phyloP scores from a whole-genome alignment of 92 coral and sea anemone species.

The Phenganax stokvisi region DNA sequence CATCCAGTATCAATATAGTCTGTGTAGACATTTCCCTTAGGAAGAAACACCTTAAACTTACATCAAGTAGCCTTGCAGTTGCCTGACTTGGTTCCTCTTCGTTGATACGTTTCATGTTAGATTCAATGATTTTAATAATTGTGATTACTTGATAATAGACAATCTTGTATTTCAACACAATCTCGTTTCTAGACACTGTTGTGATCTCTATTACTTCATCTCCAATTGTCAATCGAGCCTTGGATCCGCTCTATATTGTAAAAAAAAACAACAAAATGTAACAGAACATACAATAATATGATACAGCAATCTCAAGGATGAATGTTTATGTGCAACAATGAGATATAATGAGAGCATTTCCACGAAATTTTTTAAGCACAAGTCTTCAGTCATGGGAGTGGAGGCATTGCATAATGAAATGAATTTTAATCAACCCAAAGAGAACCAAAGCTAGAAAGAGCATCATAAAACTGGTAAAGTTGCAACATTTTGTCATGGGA shows the following conservation, averaged over 20 bases:
- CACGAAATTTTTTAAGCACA: too few species aligned
- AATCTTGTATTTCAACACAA: conserved; percentile 24
- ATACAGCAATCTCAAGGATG: too few species aligned
- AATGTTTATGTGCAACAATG: too few species aligned
- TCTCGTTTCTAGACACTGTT: conserved; percentile 10
- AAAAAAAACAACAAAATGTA: too few species aligned
- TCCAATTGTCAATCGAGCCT: conserved; percentile 9
- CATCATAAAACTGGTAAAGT: too few species aligned
- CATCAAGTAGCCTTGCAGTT: conserved; percentile 32
- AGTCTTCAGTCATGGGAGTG: too few species aligned
- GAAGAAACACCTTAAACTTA: neutral
- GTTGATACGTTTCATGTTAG: conserved; percentile 7
- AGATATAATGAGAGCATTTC: too few species aligned
- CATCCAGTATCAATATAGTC: neutral
- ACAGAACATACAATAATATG: too few species aligned
- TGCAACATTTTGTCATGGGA: too few species aligned
- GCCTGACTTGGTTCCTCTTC: conserved; percentile 28
- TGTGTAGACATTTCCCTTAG: neutral
- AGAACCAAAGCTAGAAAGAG: too few species aligned
- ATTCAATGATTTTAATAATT: conserved; percentile 13
- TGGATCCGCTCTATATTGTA: neutral
- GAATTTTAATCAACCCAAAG: too few species aligned
- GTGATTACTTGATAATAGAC: conserved; percentile 14
- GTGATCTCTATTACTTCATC: conserved; percentile 17
- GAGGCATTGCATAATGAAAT: too few species aligned